Evolutionary conservation across 1,140 invertebrate genomes (phyloP), one percentile per base, ranked within the genome.

Genomic region (Zaprionus kolodkinae): DNA sequence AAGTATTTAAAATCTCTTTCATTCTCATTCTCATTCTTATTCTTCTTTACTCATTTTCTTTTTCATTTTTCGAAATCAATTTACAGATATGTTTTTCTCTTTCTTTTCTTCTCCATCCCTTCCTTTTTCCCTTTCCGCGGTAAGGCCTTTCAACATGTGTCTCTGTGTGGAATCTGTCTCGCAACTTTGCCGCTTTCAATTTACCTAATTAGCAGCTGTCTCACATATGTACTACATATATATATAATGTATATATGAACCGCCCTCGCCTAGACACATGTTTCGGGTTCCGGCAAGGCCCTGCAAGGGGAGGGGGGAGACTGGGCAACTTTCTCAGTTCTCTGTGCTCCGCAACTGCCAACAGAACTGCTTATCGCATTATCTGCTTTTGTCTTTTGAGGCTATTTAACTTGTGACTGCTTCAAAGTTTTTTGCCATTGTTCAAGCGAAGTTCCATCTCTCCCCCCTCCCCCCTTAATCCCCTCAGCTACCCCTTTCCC

Each of bases 141-240:
- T n/a, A 6, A 21, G 38, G 7, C 21, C 45, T 54, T 68, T 52
- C 21, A 33, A 21, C 25, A n/a, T 6, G 12, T 48, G 50, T 38
- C 7, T 45, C n/a, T 17, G 13, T n/a, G 40, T 45, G 40, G 40
- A 68, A 55, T 61, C 11, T 73, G 55, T 60, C 63, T 71, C 54
- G 70, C 78, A 86, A 87, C 76, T 87, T 87, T 63, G 66, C 7
- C 40, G 72, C 56, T 70, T 78, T 78, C 83, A 87, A 87, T 87
- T 87, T 88, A 88, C 79, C 79, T 88, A 87, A 87, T 87, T 88
- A 88, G 55, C 80, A 65, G 72, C 61, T 68, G 40, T 38, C 40
- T 33, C 48, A 35, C 38, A 27, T 52, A 30, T 61, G 36, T 60
- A 38, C 27, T 50, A 30, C 35, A 36, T n/a, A n/a, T n/a, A n/a